Evolutionary conservation across 2,113 vertebrate species (phyloP), one percentile per base, ranked within the genome.

Genomic region (Ptychochromis oligacanthus): DNA sequence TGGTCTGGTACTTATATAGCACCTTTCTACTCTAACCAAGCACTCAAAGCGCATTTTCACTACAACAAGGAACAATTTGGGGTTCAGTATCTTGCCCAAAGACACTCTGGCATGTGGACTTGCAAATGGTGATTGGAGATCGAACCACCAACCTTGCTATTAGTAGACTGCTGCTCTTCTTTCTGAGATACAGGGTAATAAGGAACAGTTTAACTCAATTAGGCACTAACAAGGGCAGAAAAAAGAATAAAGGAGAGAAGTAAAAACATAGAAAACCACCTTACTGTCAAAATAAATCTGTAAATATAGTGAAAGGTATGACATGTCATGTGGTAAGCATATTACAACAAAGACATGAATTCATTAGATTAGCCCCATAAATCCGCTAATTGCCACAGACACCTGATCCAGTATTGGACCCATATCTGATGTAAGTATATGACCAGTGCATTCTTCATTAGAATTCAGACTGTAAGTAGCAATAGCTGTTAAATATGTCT

Each of bases 401-500:
- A n/a, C n/a, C n/a, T n/a, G n/a, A n/a, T 46, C 64, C 24, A 49
- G 24, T 26, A 52, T 52, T 28, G 24, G 65, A 70, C 28, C 24
- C 49, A 70, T 52, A 72, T 52, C 28, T 70, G 43, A 52, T 70
- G 24, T 13, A 70, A 70, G 24, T 52, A 52, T 70, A 10, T 24
- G 43, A 70, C 52, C 24, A 72, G 17, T 52, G 24, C 6, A 6
- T 49, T 49, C 14, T 6, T 49, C 14, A 81, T 83, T 28, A 49
- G 79, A 84, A 88, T 78, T 72, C 40, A 59, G 28, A 83, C 82
- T 75, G 70, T 22, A 70, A 77, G 70, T 52, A 85, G 67, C 49
- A 89, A 84, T 88, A 76, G 59, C 56, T 75, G 82, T 85, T 72
- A 55, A 26, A 40, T 26, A 83, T 82, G 49, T 74, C 70, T 22